These are phyloP conservation scores for Falco punctatus DNA, from an alignment of 2,113 vertebrate genomes.

Conservation along the genomic window DNA sequence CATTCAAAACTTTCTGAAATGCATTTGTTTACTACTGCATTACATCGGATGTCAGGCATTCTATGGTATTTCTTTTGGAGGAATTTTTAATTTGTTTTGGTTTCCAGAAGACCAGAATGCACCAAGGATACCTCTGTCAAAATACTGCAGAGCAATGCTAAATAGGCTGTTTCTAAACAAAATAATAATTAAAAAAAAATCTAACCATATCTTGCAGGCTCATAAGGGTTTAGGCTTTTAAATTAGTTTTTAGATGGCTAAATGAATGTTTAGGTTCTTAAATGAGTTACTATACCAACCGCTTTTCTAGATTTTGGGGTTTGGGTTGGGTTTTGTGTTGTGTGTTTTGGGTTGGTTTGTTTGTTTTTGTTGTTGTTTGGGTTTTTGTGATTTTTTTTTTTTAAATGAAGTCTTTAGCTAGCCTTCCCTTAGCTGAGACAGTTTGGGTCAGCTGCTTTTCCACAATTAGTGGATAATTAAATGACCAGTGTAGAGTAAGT, in stretches of 20 bases:
- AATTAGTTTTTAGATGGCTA: neutral
- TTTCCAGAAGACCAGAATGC: neutral
- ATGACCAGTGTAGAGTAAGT: neutral
- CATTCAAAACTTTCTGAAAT: neutral
- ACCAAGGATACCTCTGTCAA: neutral
- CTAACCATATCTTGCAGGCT: neutral
- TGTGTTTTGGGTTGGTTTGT: too few species aligned
- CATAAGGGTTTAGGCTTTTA: neutral
- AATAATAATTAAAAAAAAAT: neutral
- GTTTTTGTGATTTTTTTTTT: neutral
- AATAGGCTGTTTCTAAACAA: neutral
- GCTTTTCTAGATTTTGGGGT: neutral
- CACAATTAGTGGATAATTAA: neutral
- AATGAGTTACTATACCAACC: neutral
- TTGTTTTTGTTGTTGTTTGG: neutral
- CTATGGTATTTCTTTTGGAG: neutral
- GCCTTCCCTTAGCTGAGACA: neutral
- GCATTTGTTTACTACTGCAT: neutral
- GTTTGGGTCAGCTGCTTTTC: neutral
- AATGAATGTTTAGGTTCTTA: neutral
- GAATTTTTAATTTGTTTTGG: neutral
- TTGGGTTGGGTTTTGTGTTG: too few species aligned
- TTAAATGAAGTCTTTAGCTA: neutral
- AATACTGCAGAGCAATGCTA: neutral
- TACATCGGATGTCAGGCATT: neutral